Evolutionary conservation across 1,140 invertebrate genomes (phyloP), one percentile per base, ranked within the genome.

Genomic region (Drosophila sucinea): DNA sequence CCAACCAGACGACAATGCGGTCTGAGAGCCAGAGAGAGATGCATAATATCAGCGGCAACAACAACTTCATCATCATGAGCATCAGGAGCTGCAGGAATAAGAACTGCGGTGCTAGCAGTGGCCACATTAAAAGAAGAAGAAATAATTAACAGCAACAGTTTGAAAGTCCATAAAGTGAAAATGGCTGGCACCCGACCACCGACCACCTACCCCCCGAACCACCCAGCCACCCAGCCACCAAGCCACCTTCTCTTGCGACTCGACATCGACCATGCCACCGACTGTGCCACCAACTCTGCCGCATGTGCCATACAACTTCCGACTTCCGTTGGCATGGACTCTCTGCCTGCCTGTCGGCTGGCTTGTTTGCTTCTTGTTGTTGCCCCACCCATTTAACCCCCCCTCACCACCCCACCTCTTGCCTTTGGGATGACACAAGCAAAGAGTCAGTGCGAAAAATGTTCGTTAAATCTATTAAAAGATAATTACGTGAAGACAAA

Each of bases 381-480:
- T 38, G 10, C 35, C 35, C 10, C 3, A 10, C 3, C 35, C 35
- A 38, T 38, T 38, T 38, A 10, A 7, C 33, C 10, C 35, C 44
- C 3, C 7, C 27, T 8, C 5, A 3, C 17, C 44, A 1, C 17
- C 1, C 17, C 44, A 11, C 10, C 11, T 38, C 35, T 38, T 2
- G 10, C 44, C 44, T 27, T 63, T 64, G 68, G 56, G 70, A 68
- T 70, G 75, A 86, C 78, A 81, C 70, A 68, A 75, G 70, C 77
- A 66, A 80, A 83, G 73, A 77, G 74, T 81, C 85, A 77, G 80
- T 81, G 84, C 77, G 85, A 89, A 89, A 87, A 89, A 75, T 84
- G 85, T 89, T 81, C 84, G 84, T 89, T 89, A 89, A 89, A 89
- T 89, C 84, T 89, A 89, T 89, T 89, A 89, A 89, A 89, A 89